phyloP scores from a whole-genome alignment of 1,140 invertebrate genomes.

The Caenorhabditis briggsae region DNA sequence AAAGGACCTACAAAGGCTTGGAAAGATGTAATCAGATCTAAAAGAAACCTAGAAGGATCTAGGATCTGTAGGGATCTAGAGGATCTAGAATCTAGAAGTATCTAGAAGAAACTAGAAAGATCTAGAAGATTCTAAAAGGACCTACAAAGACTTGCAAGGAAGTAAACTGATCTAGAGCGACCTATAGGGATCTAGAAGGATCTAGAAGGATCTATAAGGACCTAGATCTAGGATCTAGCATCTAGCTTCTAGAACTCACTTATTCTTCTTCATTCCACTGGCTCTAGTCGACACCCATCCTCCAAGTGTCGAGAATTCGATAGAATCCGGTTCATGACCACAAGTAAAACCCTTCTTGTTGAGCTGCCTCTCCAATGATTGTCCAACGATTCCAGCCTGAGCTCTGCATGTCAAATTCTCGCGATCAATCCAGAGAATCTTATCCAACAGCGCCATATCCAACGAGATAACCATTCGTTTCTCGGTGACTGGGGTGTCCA shows the following conservation, averaged over 20 bases:
- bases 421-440: slow-evolving; percentile 92
- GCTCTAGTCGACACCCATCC: slow-evolving; percentile 99
- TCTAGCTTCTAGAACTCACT: slow-evolving; percentile 81
- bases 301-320: slow-evolving; percentile 93
- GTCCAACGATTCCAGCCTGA: slow-evolving; percentile 89
- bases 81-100: no score
- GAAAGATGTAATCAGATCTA: no score
- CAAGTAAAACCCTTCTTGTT: slow-evolving; percentile 79
- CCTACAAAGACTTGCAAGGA: no score
- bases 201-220: no score
- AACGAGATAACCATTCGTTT: slow-evolving; percentile 87
- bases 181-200: background rate
- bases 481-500: slow-evolving; percentile 88
- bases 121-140: no score
- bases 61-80: no score
- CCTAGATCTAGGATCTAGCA: no score
- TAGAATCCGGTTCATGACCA: slow-evolving; percentile 94
- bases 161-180: no score
- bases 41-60: no score
- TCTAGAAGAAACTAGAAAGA: no score
- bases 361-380: slow-evolving; percentile 82
- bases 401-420: slow-evolving; percentile 87
- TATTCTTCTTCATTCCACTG: slow-evolving; percentile 99
- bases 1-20: no score
- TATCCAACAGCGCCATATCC: slow-evolving; percentile 94